phyloP scores from a whole-genome alignment of 2,797 vertebrate genomes.

The Myotis findleyi region DNA sequence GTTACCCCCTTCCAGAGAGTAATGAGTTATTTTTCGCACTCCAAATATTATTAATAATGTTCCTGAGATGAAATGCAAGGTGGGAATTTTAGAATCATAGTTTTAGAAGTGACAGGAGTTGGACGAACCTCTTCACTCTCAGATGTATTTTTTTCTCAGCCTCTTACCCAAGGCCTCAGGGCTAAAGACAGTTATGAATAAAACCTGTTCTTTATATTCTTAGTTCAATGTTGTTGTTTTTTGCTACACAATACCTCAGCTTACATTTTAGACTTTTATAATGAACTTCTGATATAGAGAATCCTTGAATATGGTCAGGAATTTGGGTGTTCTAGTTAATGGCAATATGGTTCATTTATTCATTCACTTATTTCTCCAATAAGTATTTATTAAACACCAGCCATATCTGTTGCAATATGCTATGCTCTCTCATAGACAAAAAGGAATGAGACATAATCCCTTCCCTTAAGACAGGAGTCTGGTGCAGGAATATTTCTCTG shows the following conservation, averaged over 20 bases:
- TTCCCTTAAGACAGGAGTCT: not conserved
- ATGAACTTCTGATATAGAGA: not conserved
- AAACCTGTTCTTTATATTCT: not conserved
- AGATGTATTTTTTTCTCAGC: not conserved
- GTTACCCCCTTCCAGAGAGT: not conserved
- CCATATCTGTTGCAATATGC: not conserved
- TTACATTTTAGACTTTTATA: not conserved
- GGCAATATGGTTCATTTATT: not conserved
- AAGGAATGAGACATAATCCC: not conserved
- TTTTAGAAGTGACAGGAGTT: not conserved
- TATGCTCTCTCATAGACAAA: not conserved
- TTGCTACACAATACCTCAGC: not conserved
- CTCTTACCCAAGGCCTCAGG: not conserved
- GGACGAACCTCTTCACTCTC: not conserved
- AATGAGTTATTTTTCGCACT: not conserved
- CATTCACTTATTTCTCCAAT: not conserved
- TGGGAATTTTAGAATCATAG: not conserved
- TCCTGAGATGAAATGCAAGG: not conserved
- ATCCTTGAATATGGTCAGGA: not conserved
- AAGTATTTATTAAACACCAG: not conserved
- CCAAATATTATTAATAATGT: not conserved
- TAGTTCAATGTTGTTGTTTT: not conserved
- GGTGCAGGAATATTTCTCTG: not conserved
- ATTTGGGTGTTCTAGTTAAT: not conserved
- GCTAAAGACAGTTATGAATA: not conserved